Conservation (phyloP, 1,140 invertebrate genomes). For the Tetramorium simillimum region DNA sequence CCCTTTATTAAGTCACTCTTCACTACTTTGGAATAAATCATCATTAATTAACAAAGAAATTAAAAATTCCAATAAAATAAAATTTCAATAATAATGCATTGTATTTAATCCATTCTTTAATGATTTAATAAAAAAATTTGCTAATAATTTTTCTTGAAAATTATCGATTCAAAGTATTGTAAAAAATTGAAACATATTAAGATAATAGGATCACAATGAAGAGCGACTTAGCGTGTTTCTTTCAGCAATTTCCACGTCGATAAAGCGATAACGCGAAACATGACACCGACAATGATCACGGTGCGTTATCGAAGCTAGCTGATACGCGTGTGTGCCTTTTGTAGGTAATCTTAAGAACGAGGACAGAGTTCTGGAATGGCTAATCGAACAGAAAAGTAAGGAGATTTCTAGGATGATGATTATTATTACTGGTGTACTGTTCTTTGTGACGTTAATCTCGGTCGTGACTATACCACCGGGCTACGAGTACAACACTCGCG, state of each 20-base stretch:
- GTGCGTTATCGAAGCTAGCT: conserved; percentile 56
- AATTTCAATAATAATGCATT: background rate
- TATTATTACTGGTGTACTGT: conserved; percentile 85
- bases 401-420: conserved; percentile 85
- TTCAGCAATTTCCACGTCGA: conserved; percentile 46
- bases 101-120: background rate
- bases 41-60: background rate
- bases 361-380: conserved; percentile 97
- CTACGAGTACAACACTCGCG: conserved; percentile 82
- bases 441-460: conserved; percentile 86
- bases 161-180: background rate
- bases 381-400: conserved; percentile 98
- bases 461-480: conserved; percentile 84
- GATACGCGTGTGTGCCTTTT: conserved; percentile 86
- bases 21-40: background rate
- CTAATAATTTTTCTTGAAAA: background rate
- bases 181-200: background rate
- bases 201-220: background rate
- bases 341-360: conserved; percentile 97
- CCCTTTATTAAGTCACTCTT: conserved; percentile 41
- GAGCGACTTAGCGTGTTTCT: conserved; percentile 42
- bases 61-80: background rate
- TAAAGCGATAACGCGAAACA: conserved; percentile 55
- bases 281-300: conserved; percentile 57
- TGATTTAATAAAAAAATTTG: background rate